A percentile compares a stretch with the other conserved stretches of the same genome.
Evolutionary conservation across 2,888 invertebrate species (phyloP).

Genomic region (Pyrrhosoma nymphula): DNA sequence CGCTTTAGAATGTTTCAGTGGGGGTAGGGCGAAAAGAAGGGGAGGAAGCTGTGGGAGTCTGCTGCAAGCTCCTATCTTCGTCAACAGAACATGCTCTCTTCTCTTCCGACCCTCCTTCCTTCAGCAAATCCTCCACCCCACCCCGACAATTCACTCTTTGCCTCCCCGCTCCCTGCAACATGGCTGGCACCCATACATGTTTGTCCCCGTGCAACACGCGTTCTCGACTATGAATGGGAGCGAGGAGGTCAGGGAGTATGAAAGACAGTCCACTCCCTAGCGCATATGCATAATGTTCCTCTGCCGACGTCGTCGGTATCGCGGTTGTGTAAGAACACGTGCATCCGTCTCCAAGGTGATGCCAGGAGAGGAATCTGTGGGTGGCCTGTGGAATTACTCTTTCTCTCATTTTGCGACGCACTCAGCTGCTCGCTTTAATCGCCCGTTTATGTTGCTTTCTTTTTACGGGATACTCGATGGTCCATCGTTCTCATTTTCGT

Average conservation of each 20-base stretch:
- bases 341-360: background rate
- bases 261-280: constrained; percentile 26
- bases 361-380: constrained; percentile 5
- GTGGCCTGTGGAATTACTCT: background rate
- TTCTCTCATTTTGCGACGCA: background rate
- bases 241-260: constrained; percentile 34
- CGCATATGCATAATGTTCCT: background rate
- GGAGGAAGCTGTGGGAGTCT: background rate
- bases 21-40: background rate
- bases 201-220: background rate
- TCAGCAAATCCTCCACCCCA: no score
- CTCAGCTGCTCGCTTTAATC: background rate
- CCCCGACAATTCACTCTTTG: no score
- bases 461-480: no score
- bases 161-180: constrained; percentile 3
- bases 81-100: background rate
- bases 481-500: no score
- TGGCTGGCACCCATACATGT: constrained; percentile 11
- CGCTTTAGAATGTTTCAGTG: background rate
- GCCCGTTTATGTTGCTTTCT: no score
- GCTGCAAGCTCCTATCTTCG: no score
- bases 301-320: background rate
- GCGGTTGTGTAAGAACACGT: constrained; percentile 49
- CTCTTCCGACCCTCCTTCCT: constrained; percentile 13
- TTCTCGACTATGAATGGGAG: constrained; percentile 43